phyloP scores from a whole-genome alignment of 2,797 vertebrate genomes.

The Sarcophilus harrisii region DNA sequence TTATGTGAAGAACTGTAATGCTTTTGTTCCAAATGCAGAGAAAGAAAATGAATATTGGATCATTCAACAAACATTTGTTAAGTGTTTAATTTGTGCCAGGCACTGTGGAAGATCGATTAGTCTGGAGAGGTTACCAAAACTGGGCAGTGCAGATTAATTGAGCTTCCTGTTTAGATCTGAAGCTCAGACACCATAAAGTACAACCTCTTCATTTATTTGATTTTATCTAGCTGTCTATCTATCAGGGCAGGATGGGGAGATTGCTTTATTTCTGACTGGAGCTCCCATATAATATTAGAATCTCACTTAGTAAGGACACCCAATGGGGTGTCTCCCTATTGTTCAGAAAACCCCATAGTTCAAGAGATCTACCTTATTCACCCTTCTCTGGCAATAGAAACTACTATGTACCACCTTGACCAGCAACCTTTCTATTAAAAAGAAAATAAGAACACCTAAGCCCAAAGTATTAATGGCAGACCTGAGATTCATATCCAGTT shows the following conservation, averaged over 20 bases:
- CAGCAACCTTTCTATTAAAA: neutral
- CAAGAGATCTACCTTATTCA: neutral
- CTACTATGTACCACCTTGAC: neutral
- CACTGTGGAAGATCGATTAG: neutral
- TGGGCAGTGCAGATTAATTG: neutral
- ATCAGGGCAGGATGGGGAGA: neutral
- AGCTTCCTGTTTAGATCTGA: neutral
- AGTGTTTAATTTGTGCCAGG: neutral
- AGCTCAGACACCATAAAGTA: neutral
- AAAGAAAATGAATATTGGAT: neutral
- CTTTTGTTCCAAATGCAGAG: neutral
- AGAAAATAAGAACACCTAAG: neutral
- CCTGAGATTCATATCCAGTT: neutral
- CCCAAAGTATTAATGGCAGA: neutral
- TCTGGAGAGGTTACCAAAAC: neutral
- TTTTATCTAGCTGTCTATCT: neutral
- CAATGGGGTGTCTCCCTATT: neutral
- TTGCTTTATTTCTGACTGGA: neutral
- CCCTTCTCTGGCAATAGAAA: neutral
- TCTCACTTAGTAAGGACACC: neutral
- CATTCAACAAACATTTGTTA: neutral
- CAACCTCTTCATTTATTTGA: neutral
- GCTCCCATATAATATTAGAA: neutral
- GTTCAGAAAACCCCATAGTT: neutral
- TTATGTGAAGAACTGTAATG: neutral